These are phyloP conservation scores for Eurosta solidaginis DNA, from an alignment of 1,140 invertebrate genomes.

Conservation along the genomic window DNA sequence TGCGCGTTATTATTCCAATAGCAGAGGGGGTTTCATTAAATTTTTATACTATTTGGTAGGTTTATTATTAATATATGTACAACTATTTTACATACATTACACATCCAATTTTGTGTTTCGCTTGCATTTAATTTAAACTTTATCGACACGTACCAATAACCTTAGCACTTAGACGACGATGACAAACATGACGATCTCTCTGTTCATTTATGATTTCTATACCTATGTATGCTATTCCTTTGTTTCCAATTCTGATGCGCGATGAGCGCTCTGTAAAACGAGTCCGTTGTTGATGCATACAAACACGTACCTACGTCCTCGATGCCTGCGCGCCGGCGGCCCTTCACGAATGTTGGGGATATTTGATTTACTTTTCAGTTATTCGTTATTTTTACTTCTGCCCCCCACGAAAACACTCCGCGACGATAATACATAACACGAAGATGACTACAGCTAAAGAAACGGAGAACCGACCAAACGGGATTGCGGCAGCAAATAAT, in stretches of 20 bases:
- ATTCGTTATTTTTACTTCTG: background rate
- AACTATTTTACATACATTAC: background rate
- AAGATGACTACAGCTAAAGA: background rate
- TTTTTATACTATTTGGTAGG: background rate
- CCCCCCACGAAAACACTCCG: background rate
- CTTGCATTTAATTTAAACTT: background rate
- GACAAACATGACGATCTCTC: background rate
- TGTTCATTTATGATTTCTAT: background rate
- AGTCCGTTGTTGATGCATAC: constrained; percentile 21
- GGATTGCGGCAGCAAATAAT: constrained; percentile 7
- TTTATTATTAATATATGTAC: background rate
- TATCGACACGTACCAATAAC: background rate
- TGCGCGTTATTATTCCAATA: background rate
- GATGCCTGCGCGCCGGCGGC: constrained; percentile 17
- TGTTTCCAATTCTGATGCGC: background rate
- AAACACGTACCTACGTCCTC: constrained; percentile 21
- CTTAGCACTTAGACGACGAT: background rate
- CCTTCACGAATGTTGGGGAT: constrained; percentile 17
- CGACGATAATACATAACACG: constrained; percentile 1
- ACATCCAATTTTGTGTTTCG: background rate
- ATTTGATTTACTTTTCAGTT: constrained; percentile 21
- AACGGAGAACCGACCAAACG: constrained; percentile 15
- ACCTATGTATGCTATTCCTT: background rate
- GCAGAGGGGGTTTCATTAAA: background rate
- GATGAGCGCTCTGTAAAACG: background rate